A percentile compares a stretch with the other conserved stretches of the same genome.
These are phyloP conservation scores for Brachionichthys hirsutus DNA, from an alignment of 2,113 vertebrate genomes.

Conservation along the genomic window DNA sequence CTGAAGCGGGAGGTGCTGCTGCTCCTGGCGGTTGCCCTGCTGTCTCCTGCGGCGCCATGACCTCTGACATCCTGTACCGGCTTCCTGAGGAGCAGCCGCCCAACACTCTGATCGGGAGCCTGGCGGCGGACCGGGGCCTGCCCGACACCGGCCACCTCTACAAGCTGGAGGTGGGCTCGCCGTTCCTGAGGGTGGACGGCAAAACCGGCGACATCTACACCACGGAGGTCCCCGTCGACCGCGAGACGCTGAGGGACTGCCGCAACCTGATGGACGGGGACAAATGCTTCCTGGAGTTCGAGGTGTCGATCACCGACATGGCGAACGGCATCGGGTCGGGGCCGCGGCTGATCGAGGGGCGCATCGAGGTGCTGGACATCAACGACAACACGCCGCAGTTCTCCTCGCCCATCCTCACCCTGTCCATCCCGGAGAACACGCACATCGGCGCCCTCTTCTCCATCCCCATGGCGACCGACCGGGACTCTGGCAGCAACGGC, in stretches of 20 bases:
- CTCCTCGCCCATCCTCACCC: constrained; percentile 86
- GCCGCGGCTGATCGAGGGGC: constrained; percentile 90
- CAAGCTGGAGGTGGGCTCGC: constrained; percentile 92
- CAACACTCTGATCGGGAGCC: constrained; percentile 90
- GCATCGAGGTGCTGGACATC: constrained; percentile 92
- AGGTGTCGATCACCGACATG: constrained; percentile 95
- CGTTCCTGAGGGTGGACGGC: constrained; percentile 91
- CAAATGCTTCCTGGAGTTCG: constrained; percentile 92
- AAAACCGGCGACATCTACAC: constrained; percentile 97
- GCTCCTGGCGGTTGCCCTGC: constrained; percentile 43
- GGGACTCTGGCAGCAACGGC: constrained; percentile 86
- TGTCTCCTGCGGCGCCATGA: constrained; percentile 35
- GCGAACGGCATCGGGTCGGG: constrained; percentile 81
- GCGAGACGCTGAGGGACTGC: constrained; percentile 89
- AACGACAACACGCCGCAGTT: constrained; percentile 99
- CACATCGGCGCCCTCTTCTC: constrained; percentile 86
- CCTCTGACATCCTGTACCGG: constrained; percentile 80
- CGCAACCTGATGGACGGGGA: constrained; percentile 85
- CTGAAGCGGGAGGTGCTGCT: constrained; percentile 35
- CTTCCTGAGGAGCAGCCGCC: constrained; percentile 92
- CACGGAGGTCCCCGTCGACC: constrained; percentile 91
- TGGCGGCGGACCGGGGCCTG: constrained; percentile 89
- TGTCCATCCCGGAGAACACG: constrained; percentile 95
- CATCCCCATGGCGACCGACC: constrained; percentile 89
- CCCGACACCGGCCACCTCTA: constrained; percentile 92